Evolutionary conservation across 1,140 invertebrate genomes (phyloP), one percentile per base, ranked within the genome.

Genomic region (Pomacea maculata): DNA sequence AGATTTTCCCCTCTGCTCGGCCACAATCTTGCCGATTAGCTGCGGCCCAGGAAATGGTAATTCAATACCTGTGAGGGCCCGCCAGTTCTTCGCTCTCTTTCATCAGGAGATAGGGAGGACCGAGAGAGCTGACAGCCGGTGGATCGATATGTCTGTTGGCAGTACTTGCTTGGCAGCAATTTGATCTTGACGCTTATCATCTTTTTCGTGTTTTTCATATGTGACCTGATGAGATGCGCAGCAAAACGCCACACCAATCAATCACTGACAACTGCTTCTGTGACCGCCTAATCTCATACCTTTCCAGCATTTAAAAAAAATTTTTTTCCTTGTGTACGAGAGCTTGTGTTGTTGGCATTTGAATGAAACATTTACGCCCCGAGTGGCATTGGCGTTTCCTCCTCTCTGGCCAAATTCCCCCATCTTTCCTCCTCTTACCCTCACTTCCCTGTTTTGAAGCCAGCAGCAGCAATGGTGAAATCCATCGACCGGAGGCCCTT

Each of bases 11-110:
- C 21, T 77, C 63, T 78, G 54, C 63, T 70, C 77, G 75, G 74
- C 75, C 74, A 82, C 75, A 82, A 82, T 73, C 57, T 73, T 73
- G 52, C 71, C 71, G 70, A 81, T 72, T 75, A 77, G 74, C 57
- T 45, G 45, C 29, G 65, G 75, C 55, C n/a, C 71, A 73, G 76
- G 68, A 77, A 70, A 65, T 72, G 76, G 75, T 73, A 78, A 78
- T 71, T 67, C 75, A 73, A 77, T 78, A 74, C 75, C 76, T 73
- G 68, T 72, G 65, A 63, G 71, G 71, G 65, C 74, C 15, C 74
- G 57, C 45, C 74, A 45, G 78, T 73, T 80, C 72, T 74, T 64
- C 70, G 15, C 68, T 25, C 78, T 79, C 78, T 80, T 80, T 72
- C 70, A 72, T 73, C 78, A 80, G 19, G 21, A 52, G 54, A 52